phyloP scores from a whole-genome alignment of 2,797 vertebrate species.

The Bovichtus variegatus region DNA sequence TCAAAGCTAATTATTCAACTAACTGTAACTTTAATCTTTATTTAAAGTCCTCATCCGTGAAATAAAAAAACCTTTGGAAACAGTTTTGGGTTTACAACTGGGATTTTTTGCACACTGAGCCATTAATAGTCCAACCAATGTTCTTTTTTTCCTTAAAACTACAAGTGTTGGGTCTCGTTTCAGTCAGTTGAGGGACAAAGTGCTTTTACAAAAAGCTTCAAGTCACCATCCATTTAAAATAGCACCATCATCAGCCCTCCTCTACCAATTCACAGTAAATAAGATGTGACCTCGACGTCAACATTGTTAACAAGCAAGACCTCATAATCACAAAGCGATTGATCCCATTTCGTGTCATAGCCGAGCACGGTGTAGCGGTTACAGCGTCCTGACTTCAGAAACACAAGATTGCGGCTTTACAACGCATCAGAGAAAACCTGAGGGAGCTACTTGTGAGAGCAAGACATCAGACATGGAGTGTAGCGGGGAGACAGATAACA shows the following conservation, averaged over 20 bases:
- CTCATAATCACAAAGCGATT: conserved; percentile 32
- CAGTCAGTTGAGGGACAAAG: background rate
- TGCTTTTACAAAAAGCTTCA: background rate
- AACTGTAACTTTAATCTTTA: conserved; percentile 6
- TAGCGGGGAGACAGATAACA: conserved; percentile 53
- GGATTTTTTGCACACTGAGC: background rate
- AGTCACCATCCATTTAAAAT: background rate
- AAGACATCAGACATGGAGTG: conserved; percentile 68
- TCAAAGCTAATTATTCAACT: conserved; percentile 16
- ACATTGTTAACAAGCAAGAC: conserved; percentile 19
- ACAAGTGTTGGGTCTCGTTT: background rate
- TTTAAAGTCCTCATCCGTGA: background rate
- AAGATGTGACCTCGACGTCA: conserved; percentile 6
- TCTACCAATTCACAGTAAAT: conserved; percentile 6
- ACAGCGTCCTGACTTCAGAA: conserved; percentile 2
- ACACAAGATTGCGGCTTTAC: conserved; percentile 41
- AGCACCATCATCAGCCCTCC: background rate
- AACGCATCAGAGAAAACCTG: conserved; percentile 50
- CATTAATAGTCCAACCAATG: background rate
- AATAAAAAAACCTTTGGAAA: background rate
- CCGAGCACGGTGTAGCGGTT: conserved; percentile 39
- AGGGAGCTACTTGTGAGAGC: conserved; percentile 50
- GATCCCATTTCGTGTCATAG: conserved; percentile 33
- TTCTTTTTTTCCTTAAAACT: background rate
- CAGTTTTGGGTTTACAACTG: background rate